Conservation (phyloP, 2,797 vertebrate genomes). For the Distichodus sexfasciatus region DNA sequence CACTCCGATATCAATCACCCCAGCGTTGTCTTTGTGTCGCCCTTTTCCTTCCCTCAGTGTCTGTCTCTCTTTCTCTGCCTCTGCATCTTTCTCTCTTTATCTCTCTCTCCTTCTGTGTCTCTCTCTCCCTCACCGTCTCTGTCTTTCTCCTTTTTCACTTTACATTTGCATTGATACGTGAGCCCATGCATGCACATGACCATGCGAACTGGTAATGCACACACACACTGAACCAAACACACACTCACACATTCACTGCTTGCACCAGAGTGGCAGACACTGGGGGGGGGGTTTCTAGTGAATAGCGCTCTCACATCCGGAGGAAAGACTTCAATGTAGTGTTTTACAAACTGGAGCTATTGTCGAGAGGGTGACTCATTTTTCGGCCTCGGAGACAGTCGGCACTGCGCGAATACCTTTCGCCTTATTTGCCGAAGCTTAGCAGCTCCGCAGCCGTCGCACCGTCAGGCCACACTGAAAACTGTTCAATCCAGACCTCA, state of each 20-base stretch:
- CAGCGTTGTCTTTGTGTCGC: slow-evolving; percentile 64
- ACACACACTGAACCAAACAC: slow-evolving; percentile 49
- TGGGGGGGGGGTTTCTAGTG: slow-evolving; percentile 69
- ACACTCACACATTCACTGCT: slow-evolving; percentile 3
- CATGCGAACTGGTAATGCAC: slow-evolving; percentile 18
- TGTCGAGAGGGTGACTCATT: slow-evolving; percentile 59
- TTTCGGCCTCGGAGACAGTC: slow-evolving; percentile 34
- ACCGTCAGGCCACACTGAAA: neutral
- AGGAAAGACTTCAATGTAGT: slow-evolving; percentile 73
- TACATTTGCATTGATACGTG: too few relatives aligned
- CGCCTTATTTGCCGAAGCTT: slow-evolving; percentile 29
- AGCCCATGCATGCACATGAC: slow-evolving; percentile 9
- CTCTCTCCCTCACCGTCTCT: neutral
- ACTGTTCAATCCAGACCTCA: neutral
- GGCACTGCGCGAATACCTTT: slow-evolving; percentile 19
- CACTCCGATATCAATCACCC: slow-evolving; percentile 78
- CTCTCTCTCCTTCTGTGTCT: neutral
- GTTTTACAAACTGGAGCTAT: slow-evolving; percentile 76
- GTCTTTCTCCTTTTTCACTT: neutral
- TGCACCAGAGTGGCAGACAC: slow-evolving; percentile 65
- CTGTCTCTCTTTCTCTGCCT: neutral
- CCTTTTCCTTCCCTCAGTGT: slow-evolving; percentile 22
- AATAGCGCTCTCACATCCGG: slow-evolving; percentile 75
- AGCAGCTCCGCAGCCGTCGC: neutral
- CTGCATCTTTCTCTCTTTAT: neutral